phyloP scores from a whole-genome alignment of 2,797 vertebrate genomes.

The Percopsis omiscomaycus region DNA sequence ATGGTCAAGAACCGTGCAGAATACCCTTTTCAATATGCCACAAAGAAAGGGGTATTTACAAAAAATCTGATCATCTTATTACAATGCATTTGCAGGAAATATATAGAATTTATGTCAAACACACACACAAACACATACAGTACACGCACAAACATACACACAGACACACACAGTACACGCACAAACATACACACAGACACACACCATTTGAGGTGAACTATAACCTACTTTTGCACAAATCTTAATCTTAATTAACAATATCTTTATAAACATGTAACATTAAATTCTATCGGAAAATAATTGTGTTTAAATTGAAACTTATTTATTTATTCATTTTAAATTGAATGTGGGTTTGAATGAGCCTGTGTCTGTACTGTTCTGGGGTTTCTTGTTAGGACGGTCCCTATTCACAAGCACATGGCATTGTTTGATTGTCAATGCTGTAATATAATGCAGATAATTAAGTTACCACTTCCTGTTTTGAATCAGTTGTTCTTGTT shows the following conservation, averaged over 20 bases:
- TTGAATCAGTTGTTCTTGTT: background rate
- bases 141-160: background rate
- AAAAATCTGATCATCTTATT: no score
- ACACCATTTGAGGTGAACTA: background rate
- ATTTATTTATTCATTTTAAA: conserved; percentile 2
- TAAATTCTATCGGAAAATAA: no score
- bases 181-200: background rate
- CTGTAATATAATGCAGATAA: background rate
- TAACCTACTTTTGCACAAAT: background rate
- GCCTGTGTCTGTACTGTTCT: conserved; percentile 13
- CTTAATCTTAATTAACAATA: no score
- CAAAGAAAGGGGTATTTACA: conserved; percentile 12
- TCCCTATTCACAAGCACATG: conserved; percentile 11
- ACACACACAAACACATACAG: background rate
- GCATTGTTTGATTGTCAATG: conserved; percentile 13
- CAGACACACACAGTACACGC: background rate
- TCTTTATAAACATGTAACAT: no score
- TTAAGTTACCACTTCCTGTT: background rate
- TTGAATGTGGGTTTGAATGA: background rate
- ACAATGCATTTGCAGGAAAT: conserved; percentile 2
- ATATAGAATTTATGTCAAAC: background rate
- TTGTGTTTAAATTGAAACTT: background rate
- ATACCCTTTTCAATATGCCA: conserved; percentile 12
- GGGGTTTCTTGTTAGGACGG: conserved; percentile 6
- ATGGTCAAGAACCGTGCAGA: background rate